These are phyloP conservation scores for Rhysida immarginata DNA, from an alignment of 1,140 invertebrate genomes.

Conservation along the genomic window DNA sequence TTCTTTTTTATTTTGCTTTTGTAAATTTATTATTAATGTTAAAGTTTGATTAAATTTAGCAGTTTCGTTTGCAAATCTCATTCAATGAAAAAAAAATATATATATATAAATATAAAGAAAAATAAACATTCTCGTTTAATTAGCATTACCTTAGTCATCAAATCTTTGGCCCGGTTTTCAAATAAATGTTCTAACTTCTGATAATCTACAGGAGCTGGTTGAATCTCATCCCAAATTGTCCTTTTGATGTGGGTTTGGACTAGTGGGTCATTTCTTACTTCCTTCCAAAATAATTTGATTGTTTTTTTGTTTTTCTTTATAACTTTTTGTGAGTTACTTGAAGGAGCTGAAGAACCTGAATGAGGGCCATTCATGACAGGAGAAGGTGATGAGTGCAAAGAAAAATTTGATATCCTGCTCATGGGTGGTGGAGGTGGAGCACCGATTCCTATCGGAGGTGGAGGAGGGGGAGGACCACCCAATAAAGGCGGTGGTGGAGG, in stretches of 20 bases:
- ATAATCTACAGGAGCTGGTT: slow-evolving; percentile 67
- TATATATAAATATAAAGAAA: no score
- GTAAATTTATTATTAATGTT: no score
- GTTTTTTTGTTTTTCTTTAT: slow-evolving; percentile 87
- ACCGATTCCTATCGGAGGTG: slow-evolving; percentile 24
- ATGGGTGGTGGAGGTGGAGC: slow-evolving; percentile 32
- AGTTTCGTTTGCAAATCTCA: no score
- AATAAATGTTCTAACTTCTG: slow-evolving; percentile 92
- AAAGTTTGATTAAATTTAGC: no score
- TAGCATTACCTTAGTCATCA: slow-evolving; percentile 66
- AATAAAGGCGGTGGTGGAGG: slow-evolving; percentile 13
- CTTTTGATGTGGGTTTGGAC: slow-evolving; percentile 48
- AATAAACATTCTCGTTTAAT: slow-evolving; percentile 1
- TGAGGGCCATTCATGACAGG: slow-evolving; percentile 11
- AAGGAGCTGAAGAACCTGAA: slow-evolving; percentile 8
- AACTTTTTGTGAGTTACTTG: slow-evolving; percentile 3
- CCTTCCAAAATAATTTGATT: slow-evolving; percentile 98
- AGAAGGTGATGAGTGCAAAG: slow-evolving; percentile 28
- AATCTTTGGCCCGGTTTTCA: slow-evolving; percentile 89
- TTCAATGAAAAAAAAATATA: no score
- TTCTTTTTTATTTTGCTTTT: no score
- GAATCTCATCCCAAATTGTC: slow-evolving; percentile 91
- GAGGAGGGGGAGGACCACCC: slow-evolving; percentile 28
- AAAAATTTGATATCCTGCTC: no score
- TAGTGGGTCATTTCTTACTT: slow-evolving; percentile 69